Evolutionary conservation across 2,113 vertebrate genomes (phyloP).

Genomic region (Apus apus): DNA sequence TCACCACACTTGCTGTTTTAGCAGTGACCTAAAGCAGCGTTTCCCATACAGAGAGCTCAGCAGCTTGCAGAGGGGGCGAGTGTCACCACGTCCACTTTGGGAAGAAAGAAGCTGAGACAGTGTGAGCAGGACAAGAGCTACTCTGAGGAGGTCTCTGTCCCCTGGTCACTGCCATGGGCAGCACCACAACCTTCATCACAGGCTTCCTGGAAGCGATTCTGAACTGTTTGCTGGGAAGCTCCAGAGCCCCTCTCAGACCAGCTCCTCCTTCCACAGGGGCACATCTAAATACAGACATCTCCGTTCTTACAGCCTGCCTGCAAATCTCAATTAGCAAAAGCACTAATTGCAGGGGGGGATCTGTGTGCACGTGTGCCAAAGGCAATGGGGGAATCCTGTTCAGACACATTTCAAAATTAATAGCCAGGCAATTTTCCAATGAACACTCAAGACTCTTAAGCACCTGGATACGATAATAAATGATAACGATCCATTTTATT

Average conservation of each 20-base stretch:
- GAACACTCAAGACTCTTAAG: neutral
- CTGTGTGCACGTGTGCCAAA: too few relatives aligned
- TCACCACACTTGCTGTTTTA: neutral
- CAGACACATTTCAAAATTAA: neutral
- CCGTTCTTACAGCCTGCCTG: neutral
- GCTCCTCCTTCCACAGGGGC: neutral
- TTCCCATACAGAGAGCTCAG: neutral
- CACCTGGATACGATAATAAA: neutral
- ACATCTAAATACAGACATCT: neutral
- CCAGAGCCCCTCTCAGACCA: neutral
- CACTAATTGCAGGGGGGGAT: neutral
- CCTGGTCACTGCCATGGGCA: neutral
- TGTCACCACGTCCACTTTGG: neutral
- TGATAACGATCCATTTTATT: neutral
- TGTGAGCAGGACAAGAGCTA: neutral
- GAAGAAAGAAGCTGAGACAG: neutral
- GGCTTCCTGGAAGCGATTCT: neutral
- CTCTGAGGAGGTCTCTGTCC: neutral
- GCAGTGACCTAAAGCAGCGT: neutral
- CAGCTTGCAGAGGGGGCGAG: too few relatives aligned
- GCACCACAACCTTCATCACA: rapidly evolving
- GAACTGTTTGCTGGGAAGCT: neutral
- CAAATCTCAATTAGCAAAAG: neutral
- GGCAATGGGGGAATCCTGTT: neutral
- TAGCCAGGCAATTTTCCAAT: neutral